Evolutionary conservation across 2,797 vertebrate species (phyloP).

Genomic region (Schizopygopsis malacanthus): DNA sequence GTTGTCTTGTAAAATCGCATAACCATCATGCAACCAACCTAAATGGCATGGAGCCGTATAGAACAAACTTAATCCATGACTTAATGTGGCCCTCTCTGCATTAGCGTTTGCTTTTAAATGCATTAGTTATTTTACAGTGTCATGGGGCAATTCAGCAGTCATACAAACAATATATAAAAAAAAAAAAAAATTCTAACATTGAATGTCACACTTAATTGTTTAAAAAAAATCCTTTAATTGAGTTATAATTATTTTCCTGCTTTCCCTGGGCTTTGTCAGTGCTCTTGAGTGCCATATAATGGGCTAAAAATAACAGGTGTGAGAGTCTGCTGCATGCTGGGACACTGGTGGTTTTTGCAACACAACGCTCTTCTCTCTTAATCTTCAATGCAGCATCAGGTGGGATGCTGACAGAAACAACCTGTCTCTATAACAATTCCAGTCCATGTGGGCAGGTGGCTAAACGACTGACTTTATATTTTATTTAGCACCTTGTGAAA

Average conservation of each 20-base stretch:
- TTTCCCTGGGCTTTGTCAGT: slow-evolving; percentile 20
- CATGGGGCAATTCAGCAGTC: neutral
- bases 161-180: neutral
- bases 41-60: neutral
- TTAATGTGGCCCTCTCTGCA: neutral
- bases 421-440: slow-evolving; percentile 56
- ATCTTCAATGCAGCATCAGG: slow-evolving; percentile 56
- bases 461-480: slow-evolving; percentile 52
- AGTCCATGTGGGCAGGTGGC: slow-evolving; percentile 64
- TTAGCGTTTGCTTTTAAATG: neutral
- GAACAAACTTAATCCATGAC: neutral
- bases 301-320: slow-evolving; percentile 64
- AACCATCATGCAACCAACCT: slow-evolving; percentile 7
- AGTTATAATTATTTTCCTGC: neutral
- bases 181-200: neutral
- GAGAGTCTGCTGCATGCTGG: slow-evolving; percentile 60
- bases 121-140: neutral
- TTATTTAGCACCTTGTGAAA: slow-evolving; percentile 57
- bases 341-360: slow-evolving; percentile 72
- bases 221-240: neutral
- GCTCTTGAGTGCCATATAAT: slow-evolving; percentile 64
- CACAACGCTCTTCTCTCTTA: slow-evolving; percentile 59
- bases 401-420: slow-evolving; percentile 66
- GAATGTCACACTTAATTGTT: neutral
- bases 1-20: neutral